These are phyloP conservation scores for Gobionotothen gibberifrons DNA, from an alignment of 2,797 vertebrate species.

Conservation along the genomic window DNA sequence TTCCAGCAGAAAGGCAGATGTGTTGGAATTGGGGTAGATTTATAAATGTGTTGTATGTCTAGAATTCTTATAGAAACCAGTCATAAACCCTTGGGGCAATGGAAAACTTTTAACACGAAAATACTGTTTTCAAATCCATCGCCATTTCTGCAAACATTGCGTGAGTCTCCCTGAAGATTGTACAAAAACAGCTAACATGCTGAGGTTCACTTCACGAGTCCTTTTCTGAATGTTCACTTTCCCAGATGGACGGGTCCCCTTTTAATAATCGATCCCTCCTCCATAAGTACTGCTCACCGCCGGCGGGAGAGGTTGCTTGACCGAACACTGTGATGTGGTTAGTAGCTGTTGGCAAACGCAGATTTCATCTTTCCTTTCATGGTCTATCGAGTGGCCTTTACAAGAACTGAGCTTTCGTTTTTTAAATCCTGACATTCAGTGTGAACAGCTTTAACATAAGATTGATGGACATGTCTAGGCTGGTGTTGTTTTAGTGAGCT, in stretches of 20 bases:
- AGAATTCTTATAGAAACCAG: background rate
- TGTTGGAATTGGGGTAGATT: too few relatives aligned
- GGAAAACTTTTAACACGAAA: slow-evolving; percentile 11
- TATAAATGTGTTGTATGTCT: background rate
- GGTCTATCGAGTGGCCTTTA: slow-evolving; percentile 51
- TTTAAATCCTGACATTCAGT: slow-evolving; percentile 39
- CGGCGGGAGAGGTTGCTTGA: slow-evolving; percentile 38
- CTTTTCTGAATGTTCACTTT: slow-evolving; percentile 61
- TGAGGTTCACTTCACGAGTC: slow-evolving; percentile 30
- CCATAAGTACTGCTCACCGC: slow-evolving; percentile 19
- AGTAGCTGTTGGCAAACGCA: slow-evolving; percentile 27
- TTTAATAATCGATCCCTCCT: slow-evolving; percentile 30
- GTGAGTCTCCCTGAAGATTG: slow-evolving; percentile 22
- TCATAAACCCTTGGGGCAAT: background rate
- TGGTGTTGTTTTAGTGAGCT: slow-evolving; percentile 49
- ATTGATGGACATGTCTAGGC: slow-evolving; percentile 40
- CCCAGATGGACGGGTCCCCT: slow-evolving; percentile 64
- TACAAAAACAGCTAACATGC: slow-evolving; percentile 41
- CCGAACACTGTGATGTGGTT: slow-evolving; percentile 60
- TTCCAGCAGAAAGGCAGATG: too few relatives aligned
- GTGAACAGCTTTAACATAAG: slow-evolving; percentile 21
- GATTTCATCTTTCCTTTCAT: slow-evolving; percentile 57
- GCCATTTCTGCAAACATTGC: slow-evolving; percentile 7
- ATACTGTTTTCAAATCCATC: background rate
- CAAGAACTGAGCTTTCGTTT: slow-evolving; percentile 39